phyloP scores from a whole-genome alignment of 2,888 invertebrate genomes.

The Lydus trimaculatus region DNA sequence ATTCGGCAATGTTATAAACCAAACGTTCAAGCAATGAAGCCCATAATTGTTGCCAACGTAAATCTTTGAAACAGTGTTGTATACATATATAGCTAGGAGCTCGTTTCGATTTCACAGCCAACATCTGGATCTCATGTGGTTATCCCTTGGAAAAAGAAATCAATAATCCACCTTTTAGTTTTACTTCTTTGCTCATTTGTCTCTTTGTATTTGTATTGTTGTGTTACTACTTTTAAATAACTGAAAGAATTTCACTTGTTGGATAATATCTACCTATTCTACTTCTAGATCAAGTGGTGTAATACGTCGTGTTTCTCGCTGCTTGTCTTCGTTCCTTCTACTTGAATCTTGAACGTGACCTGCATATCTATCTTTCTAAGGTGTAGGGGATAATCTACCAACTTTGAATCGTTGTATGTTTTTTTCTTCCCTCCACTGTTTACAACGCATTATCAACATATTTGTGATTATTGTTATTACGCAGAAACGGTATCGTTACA shows the following conservation, averaged over 20 bases:
- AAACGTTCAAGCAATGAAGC: conserved; percentile 42
- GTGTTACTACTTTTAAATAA: background rate
- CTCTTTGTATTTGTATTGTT: background rate
- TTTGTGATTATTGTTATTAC: background rate
- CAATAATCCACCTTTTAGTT: conserved; percentile 8
- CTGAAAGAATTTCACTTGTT: conserved; percentile 31
- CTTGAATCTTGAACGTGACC: conserved; percentile 51
- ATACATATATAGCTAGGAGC: background rate
- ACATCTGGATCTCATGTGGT: conserved; percentile 9
- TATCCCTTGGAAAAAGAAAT: conserved; percentile 7
- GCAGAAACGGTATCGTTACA: background rate
- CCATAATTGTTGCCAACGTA: conserved; percentile 49
- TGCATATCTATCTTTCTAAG: conserved; percentile 40
- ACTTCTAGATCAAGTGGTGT: background rate
- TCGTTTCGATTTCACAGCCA: conserved; percentile 10
- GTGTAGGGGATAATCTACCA: conserved; percentile 35
- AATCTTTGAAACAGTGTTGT: conserved; percentile 37
- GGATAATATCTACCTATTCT: conserved; percentile 25
- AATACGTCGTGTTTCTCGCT: background rate
- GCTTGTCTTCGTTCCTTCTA: conserved; percentile 33
- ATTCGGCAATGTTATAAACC: conserved; percentile 35
- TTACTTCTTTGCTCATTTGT: too few relatives aligned
- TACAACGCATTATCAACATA: conserved; percentile 28
- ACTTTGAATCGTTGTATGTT: conserved; percentile 40
- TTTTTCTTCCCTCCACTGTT: too few relatives aligned